phyloP scores from a whole-genome alignment of 2,797 vertebrate species.

The Sarcoramphus papa region DNA sequence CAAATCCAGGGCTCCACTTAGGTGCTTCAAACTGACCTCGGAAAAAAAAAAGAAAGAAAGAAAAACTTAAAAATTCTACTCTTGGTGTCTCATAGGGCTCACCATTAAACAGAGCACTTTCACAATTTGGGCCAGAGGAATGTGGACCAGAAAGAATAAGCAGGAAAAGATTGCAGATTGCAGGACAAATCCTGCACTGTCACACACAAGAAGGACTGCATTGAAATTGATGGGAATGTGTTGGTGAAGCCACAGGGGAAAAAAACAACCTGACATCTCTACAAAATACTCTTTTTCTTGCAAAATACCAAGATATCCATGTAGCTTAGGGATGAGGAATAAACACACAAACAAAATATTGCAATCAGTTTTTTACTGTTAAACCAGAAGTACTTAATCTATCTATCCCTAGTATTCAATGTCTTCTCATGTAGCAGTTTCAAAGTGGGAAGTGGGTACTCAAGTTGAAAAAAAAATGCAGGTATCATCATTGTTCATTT shows the following conservation, averaged over 20 bases:
- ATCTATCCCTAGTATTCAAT: neutral
- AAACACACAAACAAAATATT: neutral
- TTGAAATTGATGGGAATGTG: neutral
- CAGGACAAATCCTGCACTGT: neutral
- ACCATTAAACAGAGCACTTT: neutral
- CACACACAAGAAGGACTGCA: neutral
- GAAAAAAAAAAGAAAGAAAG: rapidly evolving
- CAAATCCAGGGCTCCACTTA: neutral
- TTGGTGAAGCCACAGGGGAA: neutral
- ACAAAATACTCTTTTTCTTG: neutral
- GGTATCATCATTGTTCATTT: neutral
- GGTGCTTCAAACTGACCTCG: neutral
- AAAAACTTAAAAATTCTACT: neutral
- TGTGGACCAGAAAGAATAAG: neutral
- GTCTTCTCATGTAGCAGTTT: neutral
- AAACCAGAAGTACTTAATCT: neutral
- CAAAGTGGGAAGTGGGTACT: neutral
- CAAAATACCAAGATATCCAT: neutral
- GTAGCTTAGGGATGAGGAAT: neutral
- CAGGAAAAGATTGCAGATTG: neutral
- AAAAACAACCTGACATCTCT: neutral
- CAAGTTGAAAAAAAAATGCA: neutral
- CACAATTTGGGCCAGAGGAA: neutral
- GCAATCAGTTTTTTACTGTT: neutral
- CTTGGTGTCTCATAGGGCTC: neutral